A percentile compares a stretch with the other conserved stretches of the same genome.
phyloP scores from a whole-genome alignment of 2,113 vertebrate genomes.

The Pteruthius melanotis region DNA sequence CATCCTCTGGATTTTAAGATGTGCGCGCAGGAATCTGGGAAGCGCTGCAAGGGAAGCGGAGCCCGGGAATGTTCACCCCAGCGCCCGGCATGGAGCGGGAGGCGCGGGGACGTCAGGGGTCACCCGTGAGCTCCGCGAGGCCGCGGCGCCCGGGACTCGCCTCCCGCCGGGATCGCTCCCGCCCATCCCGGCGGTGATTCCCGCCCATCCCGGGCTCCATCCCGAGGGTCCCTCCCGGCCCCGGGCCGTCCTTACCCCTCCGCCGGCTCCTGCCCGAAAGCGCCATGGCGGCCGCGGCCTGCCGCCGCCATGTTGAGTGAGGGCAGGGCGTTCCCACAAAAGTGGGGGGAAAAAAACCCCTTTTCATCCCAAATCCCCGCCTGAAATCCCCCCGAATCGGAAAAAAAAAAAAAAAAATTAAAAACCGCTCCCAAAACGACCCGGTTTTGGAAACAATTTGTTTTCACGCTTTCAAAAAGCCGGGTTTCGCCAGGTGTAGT shows the following conservation, averaged over 20 bases:
- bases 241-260: background rate
- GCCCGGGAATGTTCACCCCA: background rate
- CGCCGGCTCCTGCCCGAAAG: background rate
- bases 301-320: background rate
- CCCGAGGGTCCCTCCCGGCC: background rate
- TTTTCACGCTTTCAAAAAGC: background rate
- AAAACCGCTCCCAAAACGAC: background rate
- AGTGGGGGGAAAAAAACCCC: accelerated
- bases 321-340: background rate
- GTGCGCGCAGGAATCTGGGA: accelerated
- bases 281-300: background rate
- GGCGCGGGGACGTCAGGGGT: background rate
- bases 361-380: accelerated
- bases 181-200: too few relatives aligned
- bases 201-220: background rate
- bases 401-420: background rate
- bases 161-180: background rate
- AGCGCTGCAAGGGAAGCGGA: background rate
- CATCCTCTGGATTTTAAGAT: accelerated
- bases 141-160: background rate
- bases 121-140: background rate
- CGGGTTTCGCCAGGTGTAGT: background rate
- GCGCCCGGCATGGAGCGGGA: background rate
- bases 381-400: background rate
- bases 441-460: accelerated